Conservation (phyloP, 2,113 vertebrate species). For the Alectura lathami region DNA sequence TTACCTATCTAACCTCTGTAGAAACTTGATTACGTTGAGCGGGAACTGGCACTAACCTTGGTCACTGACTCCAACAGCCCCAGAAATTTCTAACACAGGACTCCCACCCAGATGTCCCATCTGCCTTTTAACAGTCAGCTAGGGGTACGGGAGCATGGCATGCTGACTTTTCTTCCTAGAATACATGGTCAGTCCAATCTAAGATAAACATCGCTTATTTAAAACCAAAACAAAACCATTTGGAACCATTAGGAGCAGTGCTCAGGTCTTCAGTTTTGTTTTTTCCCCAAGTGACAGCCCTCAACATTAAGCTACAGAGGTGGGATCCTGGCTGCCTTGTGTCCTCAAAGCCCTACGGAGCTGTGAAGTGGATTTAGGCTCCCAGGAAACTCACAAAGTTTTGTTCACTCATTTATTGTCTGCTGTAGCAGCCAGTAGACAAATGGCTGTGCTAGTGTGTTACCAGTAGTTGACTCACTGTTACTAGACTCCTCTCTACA, state of each 20-base stretch:
- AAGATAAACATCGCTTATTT: not conserved
- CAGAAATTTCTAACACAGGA: not conserved
- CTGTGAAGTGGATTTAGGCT: not conserved
- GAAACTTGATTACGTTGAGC: not conserved
- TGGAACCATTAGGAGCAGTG: not conserved
- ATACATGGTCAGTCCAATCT: not conserved
- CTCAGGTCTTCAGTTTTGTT: not conserved
- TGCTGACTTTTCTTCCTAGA: not conserved
- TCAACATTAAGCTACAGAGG: not conserved
- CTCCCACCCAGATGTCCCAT: not conserved
- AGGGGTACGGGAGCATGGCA: rapidly evolving
- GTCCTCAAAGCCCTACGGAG: not conserved
- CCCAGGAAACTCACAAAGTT: not conserved
- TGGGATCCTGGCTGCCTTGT: not conserved
- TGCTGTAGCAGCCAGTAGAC: not conserved
- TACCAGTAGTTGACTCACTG: not conserved
- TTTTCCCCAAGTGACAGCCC: not conserved
- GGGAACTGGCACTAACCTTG: not conserved
- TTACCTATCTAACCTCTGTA: not conserved
- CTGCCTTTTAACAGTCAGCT: not conserved
- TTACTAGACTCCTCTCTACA: not conserved
- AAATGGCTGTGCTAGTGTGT: not conserved
- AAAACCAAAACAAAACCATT: not conserved
- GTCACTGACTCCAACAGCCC: not conserved
- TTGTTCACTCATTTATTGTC: not conserved